Conservation (phyloP, 2,888 invertebrate genomes). For the Magallana nippona region DNA sequence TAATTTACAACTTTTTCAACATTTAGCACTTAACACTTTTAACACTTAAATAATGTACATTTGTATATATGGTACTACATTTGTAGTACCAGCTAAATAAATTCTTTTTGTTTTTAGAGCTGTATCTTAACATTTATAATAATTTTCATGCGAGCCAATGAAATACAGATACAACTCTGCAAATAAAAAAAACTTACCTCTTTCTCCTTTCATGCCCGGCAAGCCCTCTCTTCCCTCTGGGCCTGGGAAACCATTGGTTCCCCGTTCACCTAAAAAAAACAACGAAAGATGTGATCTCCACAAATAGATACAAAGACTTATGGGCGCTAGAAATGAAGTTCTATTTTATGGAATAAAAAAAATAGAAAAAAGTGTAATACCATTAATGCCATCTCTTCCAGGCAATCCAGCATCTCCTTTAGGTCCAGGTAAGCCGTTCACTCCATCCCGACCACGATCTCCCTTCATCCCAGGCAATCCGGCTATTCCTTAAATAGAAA, state of each 20-base stretch:
- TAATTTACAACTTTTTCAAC: too few species aligned
- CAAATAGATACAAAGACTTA: too few species aligned
- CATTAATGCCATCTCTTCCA: slow-evolving; percentile 56
- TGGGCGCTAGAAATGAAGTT: background rate
- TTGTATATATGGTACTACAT: too few species aligned
- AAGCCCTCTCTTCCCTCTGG: slow-evolving; percentile 71
- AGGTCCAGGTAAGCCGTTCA: slow-evolving; percentile 62
- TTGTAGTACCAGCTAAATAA: too few species aligned
- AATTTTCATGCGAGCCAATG: background rate
- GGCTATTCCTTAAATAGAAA: slow-evolving; percentile 53
- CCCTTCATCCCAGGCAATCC: slow-evolving; percentile 71
- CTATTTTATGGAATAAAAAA: background rate
- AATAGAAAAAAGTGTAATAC: background rate
- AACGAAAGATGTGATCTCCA: too few species aligned
- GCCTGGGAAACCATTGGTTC: slow-evolving; percentile 64
- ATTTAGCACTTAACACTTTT: too few species aligned
- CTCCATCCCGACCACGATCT: slow-evolving; percentile 63
- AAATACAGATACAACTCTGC: background rate
- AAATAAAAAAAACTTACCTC: slow-evolving; percentile 53
- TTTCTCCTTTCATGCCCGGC: slow-evolving; percentile 70
- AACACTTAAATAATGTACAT: too few species aligned
- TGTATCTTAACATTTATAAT: too few species aligned
- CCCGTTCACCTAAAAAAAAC: slow-evolving; percentile 51
- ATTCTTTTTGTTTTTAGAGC: too few species aligned
- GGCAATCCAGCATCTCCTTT: slow-evolving; percentile 63